Evolutionary conservation across 2,888 invertebrate species (phyloP).

Genomic region (Caenorhabditis uteleia): DNA sequence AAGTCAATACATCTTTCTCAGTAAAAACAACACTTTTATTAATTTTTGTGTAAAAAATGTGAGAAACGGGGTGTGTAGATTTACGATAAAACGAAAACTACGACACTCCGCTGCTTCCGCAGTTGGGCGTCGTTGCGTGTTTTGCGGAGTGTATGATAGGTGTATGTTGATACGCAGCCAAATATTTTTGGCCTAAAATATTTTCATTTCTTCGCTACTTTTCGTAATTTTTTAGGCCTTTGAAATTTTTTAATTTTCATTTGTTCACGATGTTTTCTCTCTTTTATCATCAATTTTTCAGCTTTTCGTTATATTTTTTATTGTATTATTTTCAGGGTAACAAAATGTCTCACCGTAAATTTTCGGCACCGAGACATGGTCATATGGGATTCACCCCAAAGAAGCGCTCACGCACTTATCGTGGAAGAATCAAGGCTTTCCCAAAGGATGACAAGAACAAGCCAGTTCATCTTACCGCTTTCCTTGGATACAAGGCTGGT

Average conservation of each 20-base stretch:
- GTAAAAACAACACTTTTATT: too few species aligned
- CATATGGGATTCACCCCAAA: constrained; percentile 99
- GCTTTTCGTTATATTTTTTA: not conserved
- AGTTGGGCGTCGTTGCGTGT: constrained; percentile 12
- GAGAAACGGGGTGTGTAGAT: too few species aligned
- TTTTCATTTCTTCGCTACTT: not conserved
- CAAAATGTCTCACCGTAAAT: constrained; percentile 92
- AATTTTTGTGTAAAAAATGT: too few species aligned
- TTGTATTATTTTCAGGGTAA: constrained; percentile 34
- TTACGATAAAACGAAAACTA: constrained; percentile 1
- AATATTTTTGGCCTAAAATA: constrained; percentile 5
- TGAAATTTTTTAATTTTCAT: not conserved
- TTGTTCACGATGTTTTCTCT: constrained; percentile 2
- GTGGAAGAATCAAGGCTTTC: constrained; percentile 99
- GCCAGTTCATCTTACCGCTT: constrained; percentile 91
- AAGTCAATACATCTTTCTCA: too few species aligned
- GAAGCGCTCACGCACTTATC: constrained; percentile 92
- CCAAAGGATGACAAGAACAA: constrained; percentile 91
- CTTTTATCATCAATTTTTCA: not conserved
- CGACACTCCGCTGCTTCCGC: constrained; percentile 9
- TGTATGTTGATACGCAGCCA: constrained; percentile 5
- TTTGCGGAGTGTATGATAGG: constrained; percentile 17
- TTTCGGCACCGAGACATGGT: constrained; percentile 98
- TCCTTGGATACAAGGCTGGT: constrained; percentile 97
- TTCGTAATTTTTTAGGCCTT: not conserved